Evolutionary conservation across 2,113 vertebrate species (phyloP), one percentile per base, ranked within the genome.

Genomic region (Siphamia tubifer): DNA sequence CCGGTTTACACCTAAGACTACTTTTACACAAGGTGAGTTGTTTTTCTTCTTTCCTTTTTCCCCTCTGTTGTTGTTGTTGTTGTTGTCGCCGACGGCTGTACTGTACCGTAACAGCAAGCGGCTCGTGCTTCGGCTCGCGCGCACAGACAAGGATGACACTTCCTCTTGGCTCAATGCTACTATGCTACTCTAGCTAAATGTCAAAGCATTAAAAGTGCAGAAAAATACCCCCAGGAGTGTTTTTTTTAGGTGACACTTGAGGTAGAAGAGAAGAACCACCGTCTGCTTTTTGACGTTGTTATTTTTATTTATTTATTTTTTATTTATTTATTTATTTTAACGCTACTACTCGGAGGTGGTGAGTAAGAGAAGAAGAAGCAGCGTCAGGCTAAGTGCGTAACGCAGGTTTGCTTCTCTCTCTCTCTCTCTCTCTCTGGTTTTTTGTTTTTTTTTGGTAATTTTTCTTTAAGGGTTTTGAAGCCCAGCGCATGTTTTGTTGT

Each of bases 341-440:
- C 66, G 62, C 42, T 44, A 25, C 49, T 68, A 52, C 1, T 2
- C 42, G 62, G 38, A 38, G 45, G 60, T 20, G 51, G 58, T 38
- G 70, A 67, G 68, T 40, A 48, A n/a, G n/a, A n/a, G n/a, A n/a
- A n/a, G n/a, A n/a, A n/a, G n/a, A n/a, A n/a, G n/a, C 23, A 43
- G 65, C 65, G 4, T 25, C 75, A 12, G 63, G 15, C 68, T 32
- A 86, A 88, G 84, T 86, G 84, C 86, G 82, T 79, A n/a, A n/a
- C n/a, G n/a, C n/a, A 86, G 79, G 27, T 68, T 62, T 58, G 51
- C 23, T 42, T 52, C n/a, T n/a, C n/a, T n/a, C n/a, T n/a, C n/a
- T n/a, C n/a, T n/a, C n/a, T n/a, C n/a, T n/a, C n/a, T n/a, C n/a
- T n/a, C n/a, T n/a, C n/a, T n/a, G n/a, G n/a, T n/a, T n/a, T n/a